Conservation (phyloP, 2,888 invertebrate genomes). For the Plebejus melissa region DNA sequence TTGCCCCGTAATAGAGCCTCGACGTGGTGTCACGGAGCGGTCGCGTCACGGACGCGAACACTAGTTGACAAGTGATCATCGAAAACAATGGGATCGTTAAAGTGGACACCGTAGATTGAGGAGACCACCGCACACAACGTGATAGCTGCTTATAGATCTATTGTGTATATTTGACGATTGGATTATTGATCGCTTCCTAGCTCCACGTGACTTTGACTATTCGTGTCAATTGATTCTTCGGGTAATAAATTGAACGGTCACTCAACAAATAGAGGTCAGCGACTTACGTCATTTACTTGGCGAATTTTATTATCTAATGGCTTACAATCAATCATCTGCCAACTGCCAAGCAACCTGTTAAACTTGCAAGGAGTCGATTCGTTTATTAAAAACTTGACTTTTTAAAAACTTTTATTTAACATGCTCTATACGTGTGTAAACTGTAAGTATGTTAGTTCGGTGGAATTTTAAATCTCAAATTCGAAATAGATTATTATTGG, state of each 20-base stretch:
- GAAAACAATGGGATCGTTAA: constrained; percentile 74
- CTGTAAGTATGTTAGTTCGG: too few relatives aligned
- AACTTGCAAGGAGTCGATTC: not conserved
- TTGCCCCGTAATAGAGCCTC: constrained; percentile 36
- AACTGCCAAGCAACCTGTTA: constrained; percentile 1
- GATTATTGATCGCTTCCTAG: constrained; percentile 28
- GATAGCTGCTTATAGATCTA: constrained; percentile 44
- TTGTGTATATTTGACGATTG: constrained; percentile 32
- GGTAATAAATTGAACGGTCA: not conserved
- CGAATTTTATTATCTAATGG: constrained; percentile 18
- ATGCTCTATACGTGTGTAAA: too few relatives aligned
- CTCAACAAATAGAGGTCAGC: constrained; percentile 2
- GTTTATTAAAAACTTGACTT: not conserved
- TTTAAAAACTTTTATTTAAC: too few relatives aligned
- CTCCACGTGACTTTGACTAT: constrained; percentile 21
- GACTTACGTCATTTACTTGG: constrained; percentile 7
- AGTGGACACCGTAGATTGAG: constrained; percentile 65
- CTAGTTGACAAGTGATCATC: constrained; percentile 65
- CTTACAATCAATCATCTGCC: constrained; percentile 1
- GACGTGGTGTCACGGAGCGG: constrained; percentile 32
- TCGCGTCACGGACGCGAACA: constrained; percentile 45
- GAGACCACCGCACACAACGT: constrained; percentile 65
- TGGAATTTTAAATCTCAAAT: too few relatives aligned
- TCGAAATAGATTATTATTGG: too few relatives aligned
- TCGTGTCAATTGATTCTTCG: constrained; percentile 1